Percentiles rank a stretch among this genome's conserved stretches.
Conservation (phyloP, 1,140 invertebrate genomes). For the Macrosteles quadrilineatus region DNA sequence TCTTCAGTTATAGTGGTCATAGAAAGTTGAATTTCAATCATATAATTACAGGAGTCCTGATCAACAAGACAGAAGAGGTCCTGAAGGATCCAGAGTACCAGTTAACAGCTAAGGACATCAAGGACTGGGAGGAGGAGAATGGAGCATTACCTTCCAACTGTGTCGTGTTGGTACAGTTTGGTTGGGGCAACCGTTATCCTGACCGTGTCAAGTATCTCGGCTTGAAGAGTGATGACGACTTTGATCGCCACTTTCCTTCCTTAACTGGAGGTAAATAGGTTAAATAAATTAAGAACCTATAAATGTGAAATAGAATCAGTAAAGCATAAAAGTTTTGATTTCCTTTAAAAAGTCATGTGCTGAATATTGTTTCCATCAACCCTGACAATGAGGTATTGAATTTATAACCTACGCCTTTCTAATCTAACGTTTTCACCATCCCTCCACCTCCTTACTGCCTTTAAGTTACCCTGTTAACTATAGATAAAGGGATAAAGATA, state of each 20-base stretch:
- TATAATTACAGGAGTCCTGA: conserved; percentile 11
- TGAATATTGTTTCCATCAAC: too few relatives aligned
- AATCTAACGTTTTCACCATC: too few relatives aligned
- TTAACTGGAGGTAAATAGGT: not conserved
- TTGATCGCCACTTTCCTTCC: conserved; percentile 2
- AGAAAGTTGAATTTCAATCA: too few relatives aligned
- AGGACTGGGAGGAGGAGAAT: conserved; percentile 51
- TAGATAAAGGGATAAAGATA: too few relatives aligned
- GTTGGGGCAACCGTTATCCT: conserved; percentile 41
- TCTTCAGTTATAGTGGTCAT: too few relatives aligned
- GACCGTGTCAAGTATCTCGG: conserved; percentile 31
- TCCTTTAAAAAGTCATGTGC: too few relatives aligned
- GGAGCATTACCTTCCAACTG: conserved; percentile 50
- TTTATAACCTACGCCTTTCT: too few relatives aligned
- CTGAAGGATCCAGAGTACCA: conserved; percentile 13
- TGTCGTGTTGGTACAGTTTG: conserved; percentile 47
- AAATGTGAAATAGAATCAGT: conserved; percentile 49
- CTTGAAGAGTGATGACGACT: not conserved
- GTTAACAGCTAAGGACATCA: not conserved
- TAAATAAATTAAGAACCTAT: not conserved
- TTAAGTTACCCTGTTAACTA: too few relatives aligned
- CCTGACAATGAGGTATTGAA: too few relatives aligned
- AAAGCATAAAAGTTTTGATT: too few relatives aligned
- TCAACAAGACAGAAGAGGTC: conserved; percentile 17
- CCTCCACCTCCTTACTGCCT: too few relatives aligned